Evolutionary conservation across 2,888 invertebrate species (phyloP), one percentile per base, ranked within the genome.

Genomic region (Ditula angustiorana): DNA sequence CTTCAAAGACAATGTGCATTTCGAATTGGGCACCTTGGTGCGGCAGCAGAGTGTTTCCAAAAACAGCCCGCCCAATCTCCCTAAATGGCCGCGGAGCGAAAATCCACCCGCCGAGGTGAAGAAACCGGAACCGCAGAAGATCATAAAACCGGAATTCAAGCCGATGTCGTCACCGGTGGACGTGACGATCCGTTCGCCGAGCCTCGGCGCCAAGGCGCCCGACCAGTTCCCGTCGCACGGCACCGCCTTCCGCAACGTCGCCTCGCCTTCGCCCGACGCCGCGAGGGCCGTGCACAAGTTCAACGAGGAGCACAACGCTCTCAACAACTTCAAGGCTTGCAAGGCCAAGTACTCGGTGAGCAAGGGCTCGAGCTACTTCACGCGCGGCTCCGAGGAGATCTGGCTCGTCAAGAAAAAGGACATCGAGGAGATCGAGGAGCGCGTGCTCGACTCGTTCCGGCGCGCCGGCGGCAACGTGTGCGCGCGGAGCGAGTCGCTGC

Each of bases 401-500:
- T 92, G 92, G 92, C 79, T 92, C 41, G 92, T 92, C n/a, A 92
- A 92, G 76, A 92, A 92, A 75, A 92, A 92, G 70, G 92, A 92
- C 47, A 92, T 92, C 1, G 92, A 92, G 55, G 92, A 91, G 72
- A 92, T 92, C 23, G 92, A 92, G 69, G 92, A 91, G 71, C 76
- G 92, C 23, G 92, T 92, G 10, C 58, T 92, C 53, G 92, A 92
- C 64, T 92, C 92, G 66, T 90, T 92, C 69, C 71, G 91, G 0
- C 85, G 92, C 5, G 86, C 90, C 5, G 87, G 88, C 4, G 88
- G 87, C 23, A 85, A 80, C 62, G 67, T 84, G 23, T 87, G 85
- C 67, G 76, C 76, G 78, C 72, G 84, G 26, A 73, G 81, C 68
- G 86, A 83, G 52, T 78, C 83, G 0, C 73, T 78, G 76, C 77